phyloP scores from a whole-genome alignment of 2,888 invertebrate species.

The Dolichomitus sp. region DNA sequence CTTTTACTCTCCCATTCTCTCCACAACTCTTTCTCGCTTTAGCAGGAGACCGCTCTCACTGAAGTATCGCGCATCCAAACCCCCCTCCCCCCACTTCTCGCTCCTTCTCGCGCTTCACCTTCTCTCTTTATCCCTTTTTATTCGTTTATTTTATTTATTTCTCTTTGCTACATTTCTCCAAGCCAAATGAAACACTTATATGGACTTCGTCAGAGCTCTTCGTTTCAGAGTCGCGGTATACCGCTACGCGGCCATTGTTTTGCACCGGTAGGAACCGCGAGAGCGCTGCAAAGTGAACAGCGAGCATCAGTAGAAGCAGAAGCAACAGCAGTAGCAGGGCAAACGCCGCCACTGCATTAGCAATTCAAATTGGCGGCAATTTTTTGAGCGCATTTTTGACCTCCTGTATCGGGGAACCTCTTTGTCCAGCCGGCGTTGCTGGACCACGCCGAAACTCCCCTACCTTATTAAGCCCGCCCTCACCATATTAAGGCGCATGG shows the following conservation, averaged over 20 bases:
- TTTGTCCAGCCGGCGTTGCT: conserved; percentile 65
- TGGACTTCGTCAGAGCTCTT: conserved; percentile 84
- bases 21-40: conserved; percentile 13
- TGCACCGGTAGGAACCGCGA: conserved; percentile 78
- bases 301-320: conserved; percentile 55
- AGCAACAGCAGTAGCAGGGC: conserved; percentile 63
- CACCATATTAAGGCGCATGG: conserved; percentile 82
- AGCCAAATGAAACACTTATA: conserved; percentile 85
- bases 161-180: conserved; percentile 83
- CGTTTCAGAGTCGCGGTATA: conserved; percentile 82
- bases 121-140: conserved; percentile 68
- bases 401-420: conserved; percentile 83
- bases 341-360: conserved; percentile 82
- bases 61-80: conserved; percentile 69
- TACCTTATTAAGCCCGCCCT: conserved; percentile 86
- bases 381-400: conserved; percentile 86
- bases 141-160: conserved; percentile 80
- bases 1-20: conserved; percentile 66
- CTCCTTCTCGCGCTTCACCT: conserved; percentile 43
- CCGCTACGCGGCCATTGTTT: conserved; percentile 85
- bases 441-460: conserved; percentile 81
- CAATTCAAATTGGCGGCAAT: conserved; percentile 86
- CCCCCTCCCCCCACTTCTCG: conserved; percentile 59
- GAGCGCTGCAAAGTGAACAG: conserved; percentile 49
- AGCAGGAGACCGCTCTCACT: conserved; percentile 42